A percentile compares a stretch with the other conserved stretches of the same genome.
phyloP scores from a whole-genome alignment of 2,797 vertebrate genomes.

The Gobionotothen gibberifrons region DNA sequence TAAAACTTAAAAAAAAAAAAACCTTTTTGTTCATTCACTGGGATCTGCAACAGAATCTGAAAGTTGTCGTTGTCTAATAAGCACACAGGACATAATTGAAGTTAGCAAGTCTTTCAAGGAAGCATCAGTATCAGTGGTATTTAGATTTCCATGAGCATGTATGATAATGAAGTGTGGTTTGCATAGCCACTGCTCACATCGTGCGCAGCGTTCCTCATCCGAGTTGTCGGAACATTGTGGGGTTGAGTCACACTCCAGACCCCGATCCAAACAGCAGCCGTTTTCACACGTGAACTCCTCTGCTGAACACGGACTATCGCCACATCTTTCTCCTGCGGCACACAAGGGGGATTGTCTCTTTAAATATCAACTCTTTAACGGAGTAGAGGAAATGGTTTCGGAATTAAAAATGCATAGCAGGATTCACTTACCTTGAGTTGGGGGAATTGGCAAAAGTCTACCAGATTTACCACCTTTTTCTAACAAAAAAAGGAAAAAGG shows the following conservation, averaged over 20 bases:
- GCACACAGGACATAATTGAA: conserved; percentile 15
- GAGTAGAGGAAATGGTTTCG: background rate
- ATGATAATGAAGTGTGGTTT: conserved; percentile 42
- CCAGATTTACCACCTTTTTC: conserved; percentile 41
- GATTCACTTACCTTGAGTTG: conserved; percentile 45
- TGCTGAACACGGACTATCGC: conserved; percentile 71
- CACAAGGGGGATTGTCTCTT: conserved; percentile 26
- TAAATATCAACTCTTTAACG: background rate
- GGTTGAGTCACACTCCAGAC: conserved; percentile 88
- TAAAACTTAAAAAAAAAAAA: no score
- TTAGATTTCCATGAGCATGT: background rate
- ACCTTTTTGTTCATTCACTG: conserved; percentile 76
- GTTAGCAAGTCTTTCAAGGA: conserved; percentile 26
- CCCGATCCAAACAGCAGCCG: conserved; percentile 90
- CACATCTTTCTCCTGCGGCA: conserved; percentile 79
- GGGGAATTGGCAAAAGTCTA: conserved; percentile 40
- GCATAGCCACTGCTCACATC: conserved; percentile 82
- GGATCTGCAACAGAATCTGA: conserved; percentile 66
- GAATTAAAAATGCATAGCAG: background rate
- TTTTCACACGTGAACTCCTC: conserved; percentile 88
- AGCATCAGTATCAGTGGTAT: conserved; percentile 2
- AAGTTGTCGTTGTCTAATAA: conserved; percentile 68
- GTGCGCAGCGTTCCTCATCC: conserved; percentile 87
- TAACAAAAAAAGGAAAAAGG: conserved; percentile 62
- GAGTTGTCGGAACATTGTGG: conserved; percentile 90